Evolutionary conservation across 1,140 invertebrate species (phyloP).

Genomic region (Lepidostoma basale): DNA sequence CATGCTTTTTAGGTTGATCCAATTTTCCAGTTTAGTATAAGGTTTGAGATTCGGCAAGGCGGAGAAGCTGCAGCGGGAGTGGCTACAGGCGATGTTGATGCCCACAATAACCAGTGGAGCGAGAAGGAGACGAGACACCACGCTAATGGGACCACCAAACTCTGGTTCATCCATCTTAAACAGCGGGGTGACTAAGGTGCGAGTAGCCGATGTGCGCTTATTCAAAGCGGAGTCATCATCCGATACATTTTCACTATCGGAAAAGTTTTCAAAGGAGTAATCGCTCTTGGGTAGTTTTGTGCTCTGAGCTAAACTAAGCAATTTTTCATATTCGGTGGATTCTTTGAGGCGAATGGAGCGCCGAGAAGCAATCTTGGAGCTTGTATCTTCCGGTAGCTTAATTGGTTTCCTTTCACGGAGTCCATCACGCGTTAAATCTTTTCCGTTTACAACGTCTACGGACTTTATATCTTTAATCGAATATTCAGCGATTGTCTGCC

Average conservation of each 20-base stretch:
- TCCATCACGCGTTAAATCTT: not conserved
- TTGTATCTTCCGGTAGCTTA: not conserved
- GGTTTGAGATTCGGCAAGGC: constrained; percentile 28
- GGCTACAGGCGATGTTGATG: constrained; percentile 32
- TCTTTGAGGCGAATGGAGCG: constrained; percentile 23
- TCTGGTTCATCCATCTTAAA: not conserved
- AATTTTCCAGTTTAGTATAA: constrained; percentile 20
- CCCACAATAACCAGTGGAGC: constrained; percentile 25
- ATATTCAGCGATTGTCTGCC: constrained; percentile 9
- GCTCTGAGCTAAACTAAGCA: constrained; percentile 29
- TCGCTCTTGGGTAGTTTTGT: constrained; percentile 36
- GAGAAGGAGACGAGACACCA: constrained; percentile 3
- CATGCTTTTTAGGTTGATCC: constrained; percentile 19
- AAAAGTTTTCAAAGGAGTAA: constrained; percentile 29
- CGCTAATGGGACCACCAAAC: constrained; percentile 6
- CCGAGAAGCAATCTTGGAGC: not conserved
- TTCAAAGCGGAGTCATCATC: constrained; percentile 33
- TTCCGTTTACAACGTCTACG: not conserved
- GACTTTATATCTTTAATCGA: not conserved
- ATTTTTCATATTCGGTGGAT: constrained; percentile 19
- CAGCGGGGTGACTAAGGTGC: constrained; percentile 35
- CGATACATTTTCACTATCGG: constrained; percentile 32
- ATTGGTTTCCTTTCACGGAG: constrained; percentile 15
- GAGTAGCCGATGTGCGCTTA: constrained; percentile 23
- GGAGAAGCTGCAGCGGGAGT: constrained; percentile 31